Evolutionary conservation across 2,888 invertebrate species (phyloP), one percentile per base, ranked within the genome.

Genomic region (Phyllotreta striolata): DNA sequence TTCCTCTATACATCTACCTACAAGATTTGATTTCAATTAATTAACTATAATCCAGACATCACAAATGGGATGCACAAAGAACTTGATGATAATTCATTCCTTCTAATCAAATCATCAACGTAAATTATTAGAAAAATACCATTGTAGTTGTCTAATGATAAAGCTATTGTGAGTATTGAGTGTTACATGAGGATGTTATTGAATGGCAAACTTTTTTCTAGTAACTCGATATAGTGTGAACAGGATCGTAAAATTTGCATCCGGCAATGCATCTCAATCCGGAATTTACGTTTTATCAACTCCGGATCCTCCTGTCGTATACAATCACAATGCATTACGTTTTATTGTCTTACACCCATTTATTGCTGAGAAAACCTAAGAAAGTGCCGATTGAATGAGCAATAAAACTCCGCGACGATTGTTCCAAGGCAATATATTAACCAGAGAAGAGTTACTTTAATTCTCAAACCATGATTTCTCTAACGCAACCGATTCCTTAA

Each of bases 321-420:
- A 80, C 80, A 80, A 80, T 79, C 79, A 79, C 81, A 80, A 82
- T 82, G 78, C 80, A 80, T 82, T 81, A 81, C 80, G 79, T 80
- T 82, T 82, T 82, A 81, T 81, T 81, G 82, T 81, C 81, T 80
- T 78, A 79, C 81, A 80, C 77, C 78, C 80, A 78, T 80, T 79
- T 74, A 77, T 76, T 74, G 78, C 78, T 76, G 78, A 77, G 80
- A 78, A 81, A 81, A 81, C 79, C 78, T 78, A 80, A 81, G 81
- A 81, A 81, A 81, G 80, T 81, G 81, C 80, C 81, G 80, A 81
- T 82, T 80, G 80, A 81, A 80, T 75, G 79, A 77, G 80, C 80
- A 77, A 81, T 81, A 81, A 82, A 82, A 81, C 80, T 78, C 67
- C 72, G 75, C 74, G 78, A 75, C 80, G 80, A 81, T 81, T 81